Evolutionary conservation across 2,113 vertebrate species (phyloP).

Genomic region (Protomyctophum bolini): DNA sequence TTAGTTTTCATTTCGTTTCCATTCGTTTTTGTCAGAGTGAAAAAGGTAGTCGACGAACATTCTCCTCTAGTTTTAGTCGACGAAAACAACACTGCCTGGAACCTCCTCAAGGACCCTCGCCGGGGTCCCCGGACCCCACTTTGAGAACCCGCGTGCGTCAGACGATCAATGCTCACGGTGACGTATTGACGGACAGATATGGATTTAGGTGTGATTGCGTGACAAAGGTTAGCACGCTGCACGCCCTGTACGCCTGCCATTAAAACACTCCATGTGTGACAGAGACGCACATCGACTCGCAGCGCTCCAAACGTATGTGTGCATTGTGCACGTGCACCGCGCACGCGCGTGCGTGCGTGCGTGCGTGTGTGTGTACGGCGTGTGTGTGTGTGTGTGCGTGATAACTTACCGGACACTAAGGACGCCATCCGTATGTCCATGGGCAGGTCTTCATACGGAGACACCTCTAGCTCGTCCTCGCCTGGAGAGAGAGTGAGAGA

Average conservation of each 20-base stretch:
- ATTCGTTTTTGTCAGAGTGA: too few species aligned
- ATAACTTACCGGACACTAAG: slow-evolving; percentile 65
- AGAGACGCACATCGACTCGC: slow-evolving; percentile 12
- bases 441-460: slow-evolving; percentile 66
- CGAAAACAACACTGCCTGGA: too few species aligned
- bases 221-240: background rate
- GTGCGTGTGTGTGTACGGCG: slow-evolving; percentile 8
- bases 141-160: background rate
- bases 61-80: too few species aligned
- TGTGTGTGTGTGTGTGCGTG: slow-evolving; percentile 8
- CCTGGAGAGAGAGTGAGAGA: slow-evolving; percentile 28
- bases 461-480: slow-evolving; percentile 67
- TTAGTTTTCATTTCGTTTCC: too few species aligned
- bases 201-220: slow-evolving; percentile 10
- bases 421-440: slow-evolving; percentile 68
- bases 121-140: too few species aligned
- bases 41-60: too few species aligned
- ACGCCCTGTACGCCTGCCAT: slow-evolving; percentile 7
- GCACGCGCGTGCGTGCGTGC: slow-evolving; percentile 9
- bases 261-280: slow-evolving; percentile 6
- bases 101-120: too few species aligned
- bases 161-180: background rate
- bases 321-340: background rate
- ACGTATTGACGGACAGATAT: slow-evolving; percentile 8
- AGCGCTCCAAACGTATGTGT: too few species aligned